phyloP scores from a whole-genome alignment of 2,888 invertebrate genomes.

The Microplitis deprimator region DNA sequence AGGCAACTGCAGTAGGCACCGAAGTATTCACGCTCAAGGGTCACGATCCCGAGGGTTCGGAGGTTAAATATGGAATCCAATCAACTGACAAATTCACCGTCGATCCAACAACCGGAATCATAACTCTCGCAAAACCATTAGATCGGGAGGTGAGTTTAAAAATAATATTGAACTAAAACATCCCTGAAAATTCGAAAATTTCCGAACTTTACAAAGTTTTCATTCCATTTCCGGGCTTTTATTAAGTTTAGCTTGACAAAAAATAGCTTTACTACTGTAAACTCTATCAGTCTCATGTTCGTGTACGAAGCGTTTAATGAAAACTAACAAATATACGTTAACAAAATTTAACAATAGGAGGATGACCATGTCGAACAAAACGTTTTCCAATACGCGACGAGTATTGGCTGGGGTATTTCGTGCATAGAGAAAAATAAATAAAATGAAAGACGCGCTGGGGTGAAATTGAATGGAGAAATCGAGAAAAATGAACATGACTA shows the following conservation, averaged over 20 bases:
- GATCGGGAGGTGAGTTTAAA: conserved; percentile 82
- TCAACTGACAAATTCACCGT: conserved; percentile 88
- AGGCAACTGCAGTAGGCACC: conserved; percentile 84
- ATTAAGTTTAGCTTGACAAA: too few species aligned
- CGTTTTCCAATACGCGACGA: background rate
- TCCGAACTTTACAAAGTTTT: background rate
- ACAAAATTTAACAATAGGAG: background rate
- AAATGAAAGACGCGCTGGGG: background rate
- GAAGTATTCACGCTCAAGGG: conserved; percentile 85
- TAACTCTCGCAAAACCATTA: conserved; percentile 83
- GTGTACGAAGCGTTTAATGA: background rate
- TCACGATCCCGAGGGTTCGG: conserved; percentile 85
- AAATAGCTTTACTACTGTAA: background rate
- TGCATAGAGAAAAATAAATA: background rate
- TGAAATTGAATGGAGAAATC: background rate
- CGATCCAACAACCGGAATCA: conserved; percentile 83
- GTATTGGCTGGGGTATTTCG: background rate
- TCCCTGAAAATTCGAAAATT: background rate
- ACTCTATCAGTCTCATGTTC: background rate
- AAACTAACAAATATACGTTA: conserved; percentile 1
- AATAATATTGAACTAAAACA: conserved; percentile 14
- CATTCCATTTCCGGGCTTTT: too few species aligned
- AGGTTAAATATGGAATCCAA: conserved; percentile 80
- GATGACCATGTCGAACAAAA: background rate
- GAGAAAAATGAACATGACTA: background rate